Percentiles rank a stretch among this genome's conserved stretches.
phyloP scores from a whole-genome alignment of 2,113 vertebrate species.

The Clarias macrocephalus region DNA sequence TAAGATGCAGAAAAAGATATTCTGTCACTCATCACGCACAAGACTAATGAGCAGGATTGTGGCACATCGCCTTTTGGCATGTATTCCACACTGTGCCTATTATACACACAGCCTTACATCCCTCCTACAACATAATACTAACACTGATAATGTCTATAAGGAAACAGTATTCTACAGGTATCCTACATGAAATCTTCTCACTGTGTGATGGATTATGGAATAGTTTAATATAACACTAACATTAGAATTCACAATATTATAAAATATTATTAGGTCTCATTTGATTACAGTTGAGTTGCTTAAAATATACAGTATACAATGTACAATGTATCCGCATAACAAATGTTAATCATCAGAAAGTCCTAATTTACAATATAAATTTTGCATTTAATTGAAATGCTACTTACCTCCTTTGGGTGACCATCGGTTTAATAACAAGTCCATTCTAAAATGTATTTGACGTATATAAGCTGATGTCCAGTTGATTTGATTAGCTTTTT shows the following conservation, averaged over 20 bases:
- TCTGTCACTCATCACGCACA: slow-evolving; percentile 45
- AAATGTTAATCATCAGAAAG: neutral
- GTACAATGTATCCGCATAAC: neutral
- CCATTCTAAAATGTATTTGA: neutral
- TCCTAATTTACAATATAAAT: neutral
- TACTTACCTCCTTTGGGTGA: neutral
- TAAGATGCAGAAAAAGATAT: slow-evolving; percentile 38
- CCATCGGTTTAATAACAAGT: neutral
- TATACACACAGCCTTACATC: slow-evolving; percentile 20
- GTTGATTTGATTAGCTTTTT: neutral
- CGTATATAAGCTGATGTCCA: neutral
- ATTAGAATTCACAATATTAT: neutral
- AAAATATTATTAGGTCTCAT: neutral
- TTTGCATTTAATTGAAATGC: neutral
- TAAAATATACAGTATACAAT: too few species aligned
- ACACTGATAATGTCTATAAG: neutral
- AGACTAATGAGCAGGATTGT: slow-evolving; percentile 41
- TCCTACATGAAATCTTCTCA: neutral
- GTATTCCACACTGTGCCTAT: slow-evolving; percentile 19
- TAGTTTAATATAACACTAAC: neutral
- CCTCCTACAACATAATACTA: neutral
- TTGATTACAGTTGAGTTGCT: neutral
- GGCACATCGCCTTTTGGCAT: slow-evolving; percentile 14
- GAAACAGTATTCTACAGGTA: neutral
- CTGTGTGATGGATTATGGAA: neutral